Conservation (phyloP, 2,888 invertebrate genomes). For the Leuctra nigra region DNA sequence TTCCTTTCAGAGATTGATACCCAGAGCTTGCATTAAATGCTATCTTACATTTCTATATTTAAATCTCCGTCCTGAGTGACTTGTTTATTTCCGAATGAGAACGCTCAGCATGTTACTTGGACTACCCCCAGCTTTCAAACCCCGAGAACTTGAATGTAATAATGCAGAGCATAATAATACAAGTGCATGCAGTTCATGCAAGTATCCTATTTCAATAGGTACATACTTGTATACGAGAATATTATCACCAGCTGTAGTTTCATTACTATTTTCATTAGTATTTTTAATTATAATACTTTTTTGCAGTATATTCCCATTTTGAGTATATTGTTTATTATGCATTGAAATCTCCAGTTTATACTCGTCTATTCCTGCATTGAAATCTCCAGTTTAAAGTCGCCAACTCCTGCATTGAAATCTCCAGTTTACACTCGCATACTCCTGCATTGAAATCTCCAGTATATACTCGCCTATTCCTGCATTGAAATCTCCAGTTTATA, state of each 20-base stretch:
- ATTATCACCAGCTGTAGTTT: no score
- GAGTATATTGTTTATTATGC: no score
- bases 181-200: no score
- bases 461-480: not conserved
- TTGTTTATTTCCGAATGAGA: slow-evolving; percentile 11
- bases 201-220: no score
- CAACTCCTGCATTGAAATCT: slow-evolving; percentile 9
- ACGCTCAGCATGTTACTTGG: slow-evolving; percentile 5
- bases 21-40: not conserved
- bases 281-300: no score
- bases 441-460: slow-evolving; percentile 2
- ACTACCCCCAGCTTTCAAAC: no score
- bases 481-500: not conserved
- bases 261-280: no score
- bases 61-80: not conserved
- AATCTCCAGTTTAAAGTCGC: not conserved
- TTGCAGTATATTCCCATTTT: no score
- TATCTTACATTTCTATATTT: slow-evolving; percentile 4
- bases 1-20: not conserved
- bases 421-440: not conserved
- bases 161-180: no score
- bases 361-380: not conserved
- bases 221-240: no score
- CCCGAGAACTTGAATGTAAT: no score
- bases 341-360: no score